phyloP scores from a whole-genome alignment of 2,888 invertebrate species.

The Yponomeuta plumbellus region DNA sequence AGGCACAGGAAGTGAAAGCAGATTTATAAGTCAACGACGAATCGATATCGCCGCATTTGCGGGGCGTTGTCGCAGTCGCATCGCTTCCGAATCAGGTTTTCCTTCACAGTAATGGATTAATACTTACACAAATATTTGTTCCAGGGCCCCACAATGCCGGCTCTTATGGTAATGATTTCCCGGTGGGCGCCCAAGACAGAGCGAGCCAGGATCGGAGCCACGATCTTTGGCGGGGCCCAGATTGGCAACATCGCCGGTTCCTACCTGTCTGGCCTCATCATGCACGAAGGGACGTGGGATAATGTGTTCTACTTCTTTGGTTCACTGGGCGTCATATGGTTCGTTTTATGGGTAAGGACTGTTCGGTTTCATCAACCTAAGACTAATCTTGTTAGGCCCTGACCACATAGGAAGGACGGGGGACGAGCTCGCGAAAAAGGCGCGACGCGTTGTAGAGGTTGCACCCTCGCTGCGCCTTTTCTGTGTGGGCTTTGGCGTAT shows the following conservation, averaged over 20 bases:
- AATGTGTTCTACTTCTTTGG: slow-evolving; percentile 78
- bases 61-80: too few species aligned
- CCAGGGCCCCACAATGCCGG: slow-evolving; percentile 79
- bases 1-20: too few species aligned
- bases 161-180: slow-evolving; percentile 77
- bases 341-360: slow-evolving; percentile 61
- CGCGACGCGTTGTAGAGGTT: too few species aligned
- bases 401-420: too few species aligned
- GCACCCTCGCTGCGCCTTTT: too few species aligned
- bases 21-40: too few species aligned
- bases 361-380: background rate
- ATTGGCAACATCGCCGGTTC: slow-evolving; percentile 75
- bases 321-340: slow-evolving; percentile 69
- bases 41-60: too few species aligned
- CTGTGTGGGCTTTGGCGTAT: too few species aligned
- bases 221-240: slow-evolving; percentile 77
- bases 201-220: slow-evolving; percentile 73
- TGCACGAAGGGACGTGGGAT: slow-evolving; percentile 72
- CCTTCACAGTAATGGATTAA: too few species aligned
- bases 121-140: slow-evolving; percentile 10
- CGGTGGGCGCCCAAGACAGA: slow-evolving; percentile 78
- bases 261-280: slow-evolving; percentile 68
- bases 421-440: too few species aligned
- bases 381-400: too few species aligned
- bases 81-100: too few species aligned